Evolutionary conservation across 1,140 invertebrate species (phyloP).

Genomic region (Drosophila jambulina): DNA sequence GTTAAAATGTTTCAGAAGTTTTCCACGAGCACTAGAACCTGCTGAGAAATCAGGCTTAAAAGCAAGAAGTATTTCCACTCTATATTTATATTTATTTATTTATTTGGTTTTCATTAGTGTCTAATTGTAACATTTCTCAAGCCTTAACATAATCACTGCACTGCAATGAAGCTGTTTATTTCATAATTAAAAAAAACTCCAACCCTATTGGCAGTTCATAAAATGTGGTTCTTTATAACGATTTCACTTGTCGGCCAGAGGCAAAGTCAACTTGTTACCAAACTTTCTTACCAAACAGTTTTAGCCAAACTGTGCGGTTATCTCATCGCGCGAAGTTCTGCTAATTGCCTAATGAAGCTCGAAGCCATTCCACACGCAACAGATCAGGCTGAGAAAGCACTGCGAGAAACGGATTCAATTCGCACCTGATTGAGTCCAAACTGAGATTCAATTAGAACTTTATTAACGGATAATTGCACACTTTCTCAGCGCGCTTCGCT

Average conservation of each 20-base stretch:
- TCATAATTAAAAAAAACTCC: neutral
- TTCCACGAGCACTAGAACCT: neutral
- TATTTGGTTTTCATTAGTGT: no score
- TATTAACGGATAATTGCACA: constrained; percentile 43
- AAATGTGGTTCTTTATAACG: constrained; percentile 5
- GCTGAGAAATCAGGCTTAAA: neutral
- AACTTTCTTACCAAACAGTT: constrained; percentile 1
- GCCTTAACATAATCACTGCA: neutral
- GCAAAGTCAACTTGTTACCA: neutral
- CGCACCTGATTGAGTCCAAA: constrained; percentile 26
- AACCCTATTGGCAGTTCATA: neutral
- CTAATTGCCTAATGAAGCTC: constrained; percentile 27
- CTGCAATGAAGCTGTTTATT: neutral
- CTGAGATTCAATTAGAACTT: constrained; percentile 61
- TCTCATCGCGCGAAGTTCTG: constrained; percentile 10
- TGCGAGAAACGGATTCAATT: constrained; percentile 30
- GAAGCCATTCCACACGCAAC: constrained; percentile 1
- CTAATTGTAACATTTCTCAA: no score
- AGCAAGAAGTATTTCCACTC: neutral
- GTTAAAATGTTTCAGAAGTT: constrained; percentile 13
- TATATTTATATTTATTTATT: neutral
- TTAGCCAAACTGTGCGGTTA: constrained; percentile 9
- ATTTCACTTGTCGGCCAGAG: constrained; percentile 3
- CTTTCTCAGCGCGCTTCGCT: constrained; percentile 50
- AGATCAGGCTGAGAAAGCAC: constrained; percentile 12